These are phyloP conservation scores for Ferdinandea cuprea DNA, from an alignment of 2,888 invertebrate species.

Conservation along the genomic window DNA sequence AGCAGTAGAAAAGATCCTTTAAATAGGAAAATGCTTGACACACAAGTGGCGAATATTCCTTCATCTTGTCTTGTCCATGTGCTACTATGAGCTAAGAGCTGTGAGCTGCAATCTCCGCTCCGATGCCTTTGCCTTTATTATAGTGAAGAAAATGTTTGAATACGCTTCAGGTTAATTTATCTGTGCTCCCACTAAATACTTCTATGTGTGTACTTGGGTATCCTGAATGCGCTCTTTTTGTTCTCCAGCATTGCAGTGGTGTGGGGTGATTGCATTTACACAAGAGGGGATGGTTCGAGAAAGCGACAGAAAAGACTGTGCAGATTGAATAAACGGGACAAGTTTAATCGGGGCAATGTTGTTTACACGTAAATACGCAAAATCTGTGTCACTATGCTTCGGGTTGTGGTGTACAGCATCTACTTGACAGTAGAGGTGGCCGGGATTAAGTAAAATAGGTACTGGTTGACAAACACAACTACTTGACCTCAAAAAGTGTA, in stretches of 20 bases:
- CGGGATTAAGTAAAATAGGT: slow-evolving; percentile 14
- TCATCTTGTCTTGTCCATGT: slow-evolving; percentile 7
- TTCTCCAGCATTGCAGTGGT: slow-evolving; percentile 38
- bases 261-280: slow-evolving; percentile 28
- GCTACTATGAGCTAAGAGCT: neutral
- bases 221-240: slow-evolving; percentile 36
- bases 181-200: slow-evolving; percentile 6
- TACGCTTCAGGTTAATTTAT: slow-evolving; percentile 61
- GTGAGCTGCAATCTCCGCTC: neutral
- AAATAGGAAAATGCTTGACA: slow-evolving; percentile 33
- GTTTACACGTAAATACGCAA: slow-evolving; percentile 64
- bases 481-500: slow-evolving; percentile 51
- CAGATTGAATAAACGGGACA: slow-evolving; percentile 54
- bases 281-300: neutral
- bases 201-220: neutral
- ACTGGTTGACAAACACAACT: slow-evolving; percentile 18
- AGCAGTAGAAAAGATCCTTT: slow-evolving; percentile 28
- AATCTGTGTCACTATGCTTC: slow-evolving; percentile 47
- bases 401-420: neutral
- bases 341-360: slow-evolving; percentile 56
- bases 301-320: neutral
- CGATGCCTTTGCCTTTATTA: neutral
- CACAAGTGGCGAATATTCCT: slow-evolving; percentile 36
- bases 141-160: slow-evolving; percentile 36
- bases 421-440: slow-evolving; percentile 5